Conservation (phyloP, 2,113 vertebrate species). For the Tupaia tana region DNA sequence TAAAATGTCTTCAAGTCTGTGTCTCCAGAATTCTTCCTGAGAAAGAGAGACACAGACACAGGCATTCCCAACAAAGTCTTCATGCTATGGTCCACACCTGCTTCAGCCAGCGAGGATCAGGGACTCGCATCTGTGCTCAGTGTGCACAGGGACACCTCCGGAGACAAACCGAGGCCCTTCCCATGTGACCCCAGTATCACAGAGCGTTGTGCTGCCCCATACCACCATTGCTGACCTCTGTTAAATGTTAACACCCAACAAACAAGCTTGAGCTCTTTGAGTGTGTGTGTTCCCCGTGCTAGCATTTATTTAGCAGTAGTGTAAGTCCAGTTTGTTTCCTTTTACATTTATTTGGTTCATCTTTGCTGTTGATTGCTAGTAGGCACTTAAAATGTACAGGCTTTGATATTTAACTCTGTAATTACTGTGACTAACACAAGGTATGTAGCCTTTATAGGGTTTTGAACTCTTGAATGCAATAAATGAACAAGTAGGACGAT, state of each 20-base stretch:
- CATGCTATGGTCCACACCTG: too few species aligned
- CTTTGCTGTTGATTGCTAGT: constrained; percentile 19
- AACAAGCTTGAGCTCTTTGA: background rate
- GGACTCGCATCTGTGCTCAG: too few species aligned
- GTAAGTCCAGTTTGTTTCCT: background rate
- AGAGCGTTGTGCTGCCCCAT: too few species aligned
- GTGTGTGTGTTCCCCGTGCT: background rate
- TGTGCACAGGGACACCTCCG: too few species aligned
- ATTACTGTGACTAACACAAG: background rate
- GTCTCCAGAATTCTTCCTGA: too few species aligned
- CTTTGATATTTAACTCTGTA: background rate
- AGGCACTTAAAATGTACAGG: background rate
- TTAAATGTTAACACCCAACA: constrained; percentile 13
- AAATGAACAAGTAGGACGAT: background rate
- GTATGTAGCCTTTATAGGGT: background rate
- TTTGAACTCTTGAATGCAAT: constrained; percentile 16
- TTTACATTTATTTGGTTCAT: constrained; percentile 23
- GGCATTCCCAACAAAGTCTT: too few species aligned
- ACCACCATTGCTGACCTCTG: too few species aligned
- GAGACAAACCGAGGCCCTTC: too few species aligned
- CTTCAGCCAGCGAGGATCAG: too few species aligned
- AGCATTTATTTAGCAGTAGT: background rate
- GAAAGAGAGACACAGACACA: too few species aligned
- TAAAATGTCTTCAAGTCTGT: too few species aligned
- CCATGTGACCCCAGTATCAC: too few species aligned